Evolutionary conservation across 1,140 invertebrate species (phyloP), one percentile per base, ranked within the genome.

Genomic region (Diorhabda carinulata): DNA sequence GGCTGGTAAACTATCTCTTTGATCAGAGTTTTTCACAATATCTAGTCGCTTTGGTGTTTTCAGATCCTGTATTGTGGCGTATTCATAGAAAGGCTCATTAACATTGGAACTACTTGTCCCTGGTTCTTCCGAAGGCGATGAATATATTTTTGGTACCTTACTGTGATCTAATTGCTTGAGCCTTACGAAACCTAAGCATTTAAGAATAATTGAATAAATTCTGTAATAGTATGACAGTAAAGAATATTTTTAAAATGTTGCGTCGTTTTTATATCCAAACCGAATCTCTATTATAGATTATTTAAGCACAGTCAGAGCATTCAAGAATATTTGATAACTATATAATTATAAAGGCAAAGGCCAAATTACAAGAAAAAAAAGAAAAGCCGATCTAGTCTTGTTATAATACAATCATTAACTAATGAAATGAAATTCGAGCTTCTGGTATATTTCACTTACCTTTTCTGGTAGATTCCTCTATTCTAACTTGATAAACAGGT

Each of bases 401-500:
- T 7, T 56, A 56, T 56, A n/a, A 56, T 25, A 25, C 1, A 25
- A 25, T 25, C 25, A 56, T 6, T 56, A 56, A 56, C 6, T 56
- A 7, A 56, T n/a, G n/a, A 56, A 56, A n/a, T 56, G 52, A 56
- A 56, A 56, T 56, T 56, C 6, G 52, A 56, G n/a, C 52, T 6
- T n/a, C 2, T 56, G 9, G 42, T 43, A 61, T 10, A 52, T 9
- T n/a, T 25, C 25, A 25, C 65, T 67, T 67, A 73, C 73, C 73
- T 72, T 72, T 74, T 52, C 68, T 60, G 9, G 62, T 64, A 57
- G 84, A 83, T 61, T 86, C 84, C 79, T 91, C 89, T 62, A 92
- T 84, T 25, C 86, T 80, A 67, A 91, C 85, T 73, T 87, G 88
- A 76, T 90, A 89, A 60, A 84, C 85, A 0, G 86, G 82, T 3